Evolutionary conservation across 2,797 vertebrate species (phyloP).

Genomic region (Ptychobarbus kaznakovi): DNA sequence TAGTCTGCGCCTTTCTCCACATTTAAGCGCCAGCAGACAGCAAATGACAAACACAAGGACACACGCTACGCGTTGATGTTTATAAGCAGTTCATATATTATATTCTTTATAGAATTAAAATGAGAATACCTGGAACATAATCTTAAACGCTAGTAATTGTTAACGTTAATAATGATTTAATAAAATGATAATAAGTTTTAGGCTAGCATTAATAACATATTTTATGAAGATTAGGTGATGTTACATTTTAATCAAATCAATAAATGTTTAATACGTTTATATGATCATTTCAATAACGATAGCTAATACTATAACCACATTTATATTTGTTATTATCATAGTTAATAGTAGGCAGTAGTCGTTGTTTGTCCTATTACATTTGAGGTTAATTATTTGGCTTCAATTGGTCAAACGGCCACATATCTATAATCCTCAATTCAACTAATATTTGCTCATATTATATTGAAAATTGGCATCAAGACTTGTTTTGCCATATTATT

Average conservation of each 20-base stretch:
- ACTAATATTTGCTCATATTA: not conserved
- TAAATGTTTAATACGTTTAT: not conserved
- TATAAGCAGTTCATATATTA: not conserved
- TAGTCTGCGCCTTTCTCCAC: conserved; percentile 32
- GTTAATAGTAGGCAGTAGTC: not conserved
- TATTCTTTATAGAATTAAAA: not conserved
- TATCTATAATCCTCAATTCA: not conserved
- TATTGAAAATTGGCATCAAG: not conserved
- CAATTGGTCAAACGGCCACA: not conserved
- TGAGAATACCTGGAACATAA: not conserved
- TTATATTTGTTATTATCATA: not conserved
- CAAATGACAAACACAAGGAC: not conserved
- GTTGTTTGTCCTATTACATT: not conserved
- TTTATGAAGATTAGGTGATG: not conserved
- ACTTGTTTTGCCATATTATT: not conserved
- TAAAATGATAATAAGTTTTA: not conserved
- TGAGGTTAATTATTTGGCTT: not conserved
- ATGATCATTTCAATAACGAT: not conserved
- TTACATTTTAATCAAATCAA: not conserved
- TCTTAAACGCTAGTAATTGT: not conserved
- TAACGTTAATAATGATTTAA: not conserved
- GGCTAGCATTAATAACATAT: not conserved
- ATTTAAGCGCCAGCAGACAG: not conserved
- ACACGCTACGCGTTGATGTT: not conserved
- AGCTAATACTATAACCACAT: not conserved